Base-by-base conservation (phyloP, 1,140 invertebrate species). In the Dreissena rostriformis region DNA sequence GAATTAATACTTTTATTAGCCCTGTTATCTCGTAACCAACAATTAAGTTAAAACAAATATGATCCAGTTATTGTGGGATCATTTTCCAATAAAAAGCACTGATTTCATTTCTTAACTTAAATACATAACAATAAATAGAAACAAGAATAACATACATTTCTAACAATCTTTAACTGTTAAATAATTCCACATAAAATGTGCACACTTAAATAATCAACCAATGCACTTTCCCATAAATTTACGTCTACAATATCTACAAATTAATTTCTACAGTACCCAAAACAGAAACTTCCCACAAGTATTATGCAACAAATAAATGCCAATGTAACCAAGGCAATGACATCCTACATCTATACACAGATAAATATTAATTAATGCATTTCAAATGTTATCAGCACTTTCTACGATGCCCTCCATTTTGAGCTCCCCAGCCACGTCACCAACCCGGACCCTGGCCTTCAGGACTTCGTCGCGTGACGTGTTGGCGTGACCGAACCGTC, bases 401-500 rank as follows among this genome's bases (percentile, higher is more conserved):
- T 82, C 80, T 53, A 82, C 72, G 0, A 82, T 29, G 8, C 57
- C 61, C 72, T 74, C 80, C 24, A 66, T 71, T 57, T 67, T 75
- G 6, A 75, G 72, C 53, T 82, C 72, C 22, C 29, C 19, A 19
- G 26, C 22, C 0, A 57, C 39, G 51, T 61, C 57, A 39, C 73
- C 79, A 28, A 57, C 73, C 26, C 51, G 26, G 22, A 73, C 39
- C n/a, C 51, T 65, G 0, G 57, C 22, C 51, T 82, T 75, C 28
- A 68, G 28, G 24, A 26, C 65, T 53, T 82, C 80, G 66, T 82
- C 72, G 12, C 65, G 53, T 10, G 80, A 82, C 28, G 65, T 55
- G 49, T 82, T 82, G 19, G 63, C 72, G n/a, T 82, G 80, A 29
- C 80, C 80, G 26, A 82, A 82, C 10, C 80, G 53, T 17, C 80